Base-by-base conservation (phyloP, 2,888 invertebrate species). In the Cacoxenus indagator region DNA sequence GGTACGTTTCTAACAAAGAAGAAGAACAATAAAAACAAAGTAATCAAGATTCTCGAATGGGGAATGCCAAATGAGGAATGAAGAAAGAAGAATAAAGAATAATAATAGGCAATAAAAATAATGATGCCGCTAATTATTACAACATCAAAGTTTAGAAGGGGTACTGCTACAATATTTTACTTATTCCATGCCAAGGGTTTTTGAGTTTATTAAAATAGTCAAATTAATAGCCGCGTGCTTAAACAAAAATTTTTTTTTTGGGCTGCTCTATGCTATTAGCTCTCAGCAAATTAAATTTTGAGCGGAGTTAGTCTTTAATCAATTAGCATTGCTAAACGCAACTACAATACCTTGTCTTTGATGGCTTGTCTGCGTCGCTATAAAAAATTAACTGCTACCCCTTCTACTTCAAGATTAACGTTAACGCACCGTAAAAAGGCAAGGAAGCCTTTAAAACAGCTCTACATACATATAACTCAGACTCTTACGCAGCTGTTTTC, bases 91-190 rank as follows among this genome's bases (percentile, higher is more conserved):
- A 51, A 2, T 51, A 51, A 51, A 51, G 22, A 51, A 2, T 51
- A n/a, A n/a, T n/a, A 51, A 51, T 51, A 51, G 51, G 51, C 51
- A 51, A 51, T 51, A 51, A 51, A 51, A 51, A 51, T 19, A 8
- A 22, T 51, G 22, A 19, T 51, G 51, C 51, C 11, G 51, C 24
- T 51, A 51, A 51, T 51, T 51, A 51, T 51, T 51, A 51, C 51
- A 51, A 22, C 51, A 19, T 51, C 51, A 3, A 6, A 4, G 19
- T 4, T 17, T 6, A n/a, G n/a, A 46, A 17, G 4, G 48, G 9
- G 51, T 19, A 51, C 51, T 22, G 22, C n/a, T 9, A 51, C 22
- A 43, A 43, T n/a, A 43, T 51, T 51, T 51, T 51, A 51, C 22
- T 22, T n/a, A 17, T 51, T 51, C 9, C 9, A 51, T 51, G 51